Evolutionary conservation across 2,797 vertebrate genomes (phyloP).

Genomic region (Capromys pilorides): DNA sequence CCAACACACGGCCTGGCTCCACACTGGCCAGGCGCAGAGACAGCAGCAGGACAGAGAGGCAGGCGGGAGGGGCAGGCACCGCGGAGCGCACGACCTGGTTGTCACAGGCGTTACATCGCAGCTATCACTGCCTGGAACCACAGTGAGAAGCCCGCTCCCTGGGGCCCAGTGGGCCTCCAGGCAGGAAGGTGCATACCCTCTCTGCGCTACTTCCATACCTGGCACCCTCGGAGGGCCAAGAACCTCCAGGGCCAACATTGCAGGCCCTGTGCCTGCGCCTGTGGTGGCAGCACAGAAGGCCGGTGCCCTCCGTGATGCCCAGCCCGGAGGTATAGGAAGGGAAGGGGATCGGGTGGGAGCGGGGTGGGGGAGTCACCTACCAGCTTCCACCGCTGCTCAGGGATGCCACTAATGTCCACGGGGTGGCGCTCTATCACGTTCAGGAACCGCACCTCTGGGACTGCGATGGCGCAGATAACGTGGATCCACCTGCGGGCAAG

Average conservation of each 20-base stretch:
- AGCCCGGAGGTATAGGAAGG: too few relatives aligned
- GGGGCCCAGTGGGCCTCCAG: not conserved
- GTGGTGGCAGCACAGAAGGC: not conserved
- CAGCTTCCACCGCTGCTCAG: constrained; percentile 95
- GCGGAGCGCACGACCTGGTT: too few relatives aligned
- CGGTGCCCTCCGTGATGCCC: too few relatives aligned
- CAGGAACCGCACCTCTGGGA: constrained; percentile 94
- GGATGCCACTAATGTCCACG: constrained; percentile 93
- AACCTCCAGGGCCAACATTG: not conserved
- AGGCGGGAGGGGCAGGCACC: not conserved
- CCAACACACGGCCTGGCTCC: not conserved
- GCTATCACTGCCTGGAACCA: too few relatives aligned
- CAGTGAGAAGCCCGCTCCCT: not conserved
- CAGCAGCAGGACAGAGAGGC: not conserved
- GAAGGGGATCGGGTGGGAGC: too few relatives aligned
- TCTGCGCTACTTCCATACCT: not conserved
- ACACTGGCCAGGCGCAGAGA: not conserved
- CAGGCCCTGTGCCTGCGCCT: too few relatives aligned
- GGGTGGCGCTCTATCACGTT: constrained; percentile 93
- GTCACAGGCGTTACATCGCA: too few relatives aligned
- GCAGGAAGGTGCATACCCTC: too few relatives aligned
- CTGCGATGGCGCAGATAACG: constrained; percentile 95
- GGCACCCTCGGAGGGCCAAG: not conserved
- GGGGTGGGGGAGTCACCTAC: constrained; percentile 84
- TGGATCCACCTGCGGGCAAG: constrained; percentile 92